Percentiles rank a stretch among this genome's conserved stretches.
Conservation (phyloP, 1,140 invertebrate genomes). For the Eumeta japonica region DNA sequence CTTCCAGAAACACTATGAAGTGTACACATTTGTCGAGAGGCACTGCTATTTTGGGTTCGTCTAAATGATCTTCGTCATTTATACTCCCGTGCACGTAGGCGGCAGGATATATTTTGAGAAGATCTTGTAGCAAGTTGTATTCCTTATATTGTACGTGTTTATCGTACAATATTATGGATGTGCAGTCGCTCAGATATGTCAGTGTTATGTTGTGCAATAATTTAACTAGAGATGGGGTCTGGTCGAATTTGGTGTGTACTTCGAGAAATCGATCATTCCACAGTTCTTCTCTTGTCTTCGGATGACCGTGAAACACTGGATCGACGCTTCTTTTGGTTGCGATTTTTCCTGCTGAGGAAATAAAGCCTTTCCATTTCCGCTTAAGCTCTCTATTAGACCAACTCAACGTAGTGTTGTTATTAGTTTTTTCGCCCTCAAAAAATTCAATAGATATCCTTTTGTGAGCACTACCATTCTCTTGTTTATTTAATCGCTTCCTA, state of each 20-base stretch:
- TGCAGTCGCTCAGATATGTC: conserved; percentile 61
- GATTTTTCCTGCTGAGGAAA: not conserved
- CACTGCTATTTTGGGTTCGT: conserved; percentile 34
- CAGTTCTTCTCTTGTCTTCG: conserved; percentile 57
- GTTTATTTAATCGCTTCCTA: no score
- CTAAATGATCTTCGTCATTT: conserved; percentile 33
- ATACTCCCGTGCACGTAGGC: conserved; percentile 63
- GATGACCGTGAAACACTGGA: conserved; percentile 55
- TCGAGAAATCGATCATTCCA: conserved; percentile 53
- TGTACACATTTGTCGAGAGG: conserved; percentile 56
- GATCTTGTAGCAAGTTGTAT: conserved; percentile 54
- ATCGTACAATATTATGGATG: conserved; percentile 65
- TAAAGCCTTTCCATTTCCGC: not conserved
- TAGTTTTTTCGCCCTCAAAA: no score
- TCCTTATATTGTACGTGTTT: conserved; percentile 55
- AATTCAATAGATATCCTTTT: no score
- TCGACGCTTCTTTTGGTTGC: conserved; percentile 35
- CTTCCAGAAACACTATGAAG: conserved; percentile 65
- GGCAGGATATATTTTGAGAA: conserved; percentile 61
- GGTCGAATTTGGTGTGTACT: conserved; percentile 36
- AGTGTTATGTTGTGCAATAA: conserved; percentile 59
- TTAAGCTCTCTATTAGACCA: not conserved
- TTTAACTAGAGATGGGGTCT: conserved; percentile 56
- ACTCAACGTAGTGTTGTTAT: not conserved
- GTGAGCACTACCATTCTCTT: no score